Percentiles rank a stretch among this genome's conserved stretches.
phyloP scores from a whole-genome alignment of 1,140 invertebrate species.

The Protaetia brevitarsis region DNA sequence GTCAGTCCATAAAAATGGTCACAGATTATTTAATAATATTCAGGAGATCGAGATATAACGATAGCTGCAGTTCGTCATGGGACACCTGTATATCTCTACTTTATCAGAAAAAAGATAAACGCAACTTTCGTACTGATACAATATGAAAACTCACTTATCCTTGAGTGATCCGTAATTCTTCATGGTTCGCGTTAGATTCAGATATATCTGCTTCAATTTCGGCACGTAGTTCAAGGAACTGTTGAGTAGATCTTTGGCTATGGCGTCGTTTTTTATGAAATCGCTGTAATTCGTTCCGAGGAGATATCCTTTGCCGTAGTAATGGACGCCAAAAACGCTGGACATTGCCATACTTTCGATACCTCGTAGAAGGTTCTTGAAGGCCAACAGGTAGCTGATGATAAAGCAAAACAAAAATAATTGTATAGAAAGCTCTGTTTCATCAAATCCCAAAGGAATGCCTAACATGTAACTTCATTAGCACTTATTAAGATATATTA shows the following conservation, averaged over 20 bases:
- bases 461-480: too few species aligned
- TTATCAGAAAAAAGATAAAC: not conserved
- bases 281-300: constrained; percentile 65
- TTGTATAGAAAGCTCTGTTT: too few species aligned
- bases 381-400: constrained; percentile 77
- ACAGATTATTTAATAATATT: too few species aligned
- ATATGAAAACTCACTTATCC: constrained; percentile 49
- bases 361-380: constrained; percentile 77
- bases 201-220: constrained; percentile 62
- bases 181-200: constrained; percentile 55
- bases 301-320: constrained; percentile 73
- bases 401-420: constrained; percentile 29
- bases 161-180: constrained; percentile 55
- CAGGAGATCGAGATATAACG: not conserved
- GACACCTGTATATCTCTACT: not conserved
- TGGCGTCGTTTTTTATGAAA: constrained; percentile 68
- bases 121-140: not conserved
- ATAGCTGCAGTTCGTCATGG: not conserved
- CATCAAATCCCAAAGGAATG: too few species aligned
- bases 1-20: too few species aligned
- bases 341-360: constrained; percentile 82
- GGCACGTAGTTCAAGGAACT: constrained; percentile 76
- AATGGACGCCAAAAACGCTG: constrained; percentile 80
- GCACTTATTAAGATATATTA: too few species aligned
- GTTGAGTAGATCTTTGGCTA: constrained; percentile 74